Evolutionary conservation across 2,888 invertebrate species (phyloP).

Genomic region (Zaprionus bogoriensis): DNA sequence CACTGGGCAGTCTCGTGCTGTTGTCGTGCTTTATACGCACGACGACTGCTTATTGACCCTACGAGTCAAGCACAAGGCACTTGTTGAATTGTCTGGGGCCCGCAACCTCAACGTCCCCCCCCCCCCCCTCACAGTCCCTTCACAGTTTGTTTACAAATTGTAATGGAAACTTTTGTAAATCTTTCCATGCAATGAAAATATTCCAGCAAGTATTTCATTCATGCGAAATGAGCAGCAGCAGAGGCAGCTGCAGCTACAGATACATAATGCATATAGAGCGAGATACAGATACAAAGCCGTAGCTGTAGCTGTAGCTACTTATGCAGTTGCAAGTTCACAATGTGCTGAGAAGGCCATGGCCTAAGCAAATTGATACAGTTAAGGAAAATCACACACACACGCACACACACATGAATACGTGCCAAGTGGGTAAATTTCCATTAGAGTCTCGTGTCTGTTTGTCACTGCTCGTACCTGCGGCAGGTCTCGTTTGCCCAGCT

Average conservation of each 20-base stretch:
- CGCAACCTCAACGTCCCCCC: not conserved
- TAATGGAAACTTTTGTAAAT: constrained; percentile 70
- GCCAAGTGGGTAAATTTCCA: constrained; percentile 76
- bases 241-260: not conserved
- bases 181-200: constrained; percentile 57
- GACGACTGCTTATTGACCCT: constrained; percentile 59
- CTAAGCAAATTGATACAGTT: constrained; percentile 43
- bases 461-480: constrained; percentile 6
- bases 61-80: constrained; percentile 44
- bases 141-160: constrained; percentile 63
- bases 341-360: constrained; percentile 27
- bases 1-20: constrained; percentile 39
- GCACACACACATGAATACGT: constrained; percentile 23
- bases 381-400: constrained; percentile 28
- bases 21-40: constrained; percentile 21
- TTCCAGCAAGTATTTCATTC: constrained; percentile 52
- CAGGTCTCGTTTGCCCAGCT: constrained; percentile 42
- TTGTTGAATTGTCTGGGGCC: constrained; percentile 52
- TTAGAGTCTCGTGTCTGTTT: constrained; percentile 17
- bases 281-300: not conserved
- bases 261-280: not conserved
- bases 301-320: not conserved
- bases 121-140: not conserved
- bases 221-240: constrained; percentile 39
- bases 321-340: constrained; percentile 29